Conservation (phyloP, 2,888 invertebrate species). For the Lasioglossum marginatum region DNA sequence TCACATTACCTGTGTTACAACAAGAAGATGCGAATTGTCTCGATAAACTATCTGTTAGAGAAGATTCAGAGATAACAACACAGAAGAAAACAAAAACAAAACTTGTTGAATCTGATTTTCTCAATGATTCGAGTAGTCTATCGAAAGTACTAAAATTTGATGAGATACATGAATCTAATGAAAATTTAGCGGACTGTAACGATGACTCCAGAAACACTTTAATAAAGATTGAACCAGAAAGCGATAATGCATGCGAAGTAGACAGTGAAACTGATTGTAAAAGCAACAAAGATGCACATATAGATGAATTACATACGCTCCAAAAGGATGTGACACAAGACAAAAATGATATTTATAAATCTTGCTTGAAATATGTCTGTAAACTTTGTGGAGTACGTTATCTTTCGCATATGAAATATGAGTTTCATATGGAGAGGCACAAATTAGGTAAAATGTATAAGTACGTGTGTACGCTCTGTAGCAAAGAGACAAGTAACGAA, state of each 20-base stretch:
- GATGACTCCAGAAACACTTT: conserved; percentile 16
- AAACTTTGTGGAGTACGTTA: conserved; percentile 66
- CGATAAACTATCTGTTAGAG: conserved; percentile 10
- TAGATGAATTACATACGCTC: conserved; percentile 16
- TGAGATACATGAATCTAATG: conserved; percentile 12
- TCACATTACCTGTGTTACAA: conserved; percentile 18
- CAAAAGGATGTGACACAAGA: conserved; percentile 26
- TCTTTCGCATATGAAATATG: conserved; percentile 63
- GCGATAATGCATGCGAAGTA: conserved; percentile 26
- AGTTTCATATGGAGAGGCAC: conserved; percentile 72
- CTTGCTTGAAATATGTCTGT: conserved; percentile 59
- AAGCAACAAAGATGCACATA: conserved; percentile 20
- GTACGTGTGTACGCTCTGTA: conserved; percentile 66
- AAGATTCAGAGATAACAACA: neutral
- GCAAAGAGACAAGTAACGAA: conserved; percentile 65
- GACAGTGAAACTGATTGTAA: conserved; percentile 33
- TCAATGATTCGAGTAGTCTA: conserved; percentile 1
- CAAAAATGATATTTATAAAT: conserved; percentile 46
- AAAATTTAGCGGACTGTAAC: conserved; percentile 22
- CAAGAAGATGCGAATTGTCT: conserved; percentile 12
- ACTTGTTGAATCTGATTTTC: conserved; percentile 17
- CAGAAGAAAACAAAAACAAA: conserved; percentile 32
- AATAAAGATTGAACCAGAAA: conserved; percentile 41
- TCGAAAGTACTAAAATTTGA: conserved; percentile 43
- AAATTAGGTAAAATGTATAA: conserved; percentile 58